phyloP scores from a whole-genome alignment of 2,113 vertebrate species.

The Castor canadensis region DNA sequence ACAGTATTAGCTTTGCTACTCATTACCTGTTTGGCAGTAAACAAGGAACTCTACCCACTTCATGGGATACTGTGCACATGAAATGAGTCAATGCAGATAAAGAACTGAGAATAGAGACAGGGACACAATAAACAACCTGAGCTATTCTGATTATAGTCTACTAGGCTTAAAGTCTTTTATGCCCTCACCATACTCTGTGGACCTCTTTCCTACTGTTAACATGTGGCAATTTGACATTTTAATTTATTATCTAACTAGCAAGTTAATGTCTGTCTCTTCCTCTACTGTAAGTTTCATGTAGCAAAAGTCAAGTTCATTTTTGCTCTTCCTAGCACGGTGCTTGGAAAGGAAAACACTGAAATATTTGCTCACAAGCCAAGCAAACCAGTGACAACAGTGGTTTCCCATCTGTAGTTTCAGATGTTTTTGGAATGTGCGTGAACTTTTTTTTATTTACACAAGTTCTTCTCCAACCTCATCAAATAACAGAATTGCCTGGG shows the following conservation, averaged over 20 bases:
- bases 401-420: background rate
- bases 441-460: background rate
- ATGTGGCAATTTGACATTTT: background rate
- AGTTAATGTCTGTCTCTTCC: background rate
- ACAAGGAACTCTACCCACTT: background rate
- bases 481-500: background rate
- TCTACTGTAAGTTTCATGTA: background rate
- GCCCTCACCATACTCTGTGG: accelerated
- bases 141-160: background rate
- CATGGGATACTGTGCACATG: background rate
- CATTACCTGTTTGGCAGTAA: background rate
- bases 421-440: background rate
- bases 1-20: background rate
- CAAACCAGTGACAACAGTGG: background rate
- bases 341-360: background rate
- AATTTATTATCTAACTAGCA: background rate
- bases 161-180: background rate
- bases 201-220: background rate
- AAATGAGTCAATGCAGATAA: background rate
- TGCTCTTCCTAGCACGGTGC: background rate
- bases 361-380: background rate
- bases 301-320: background rate
- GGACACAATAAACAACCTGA: background rate
- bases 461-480: background rate
- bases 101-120: background rate